Evolutionary conservation across 2,797 vertebrate species (phyloP), one percentile per base, ranked within the genome.

Genomic region (Clarias platycephalus): DNA sequence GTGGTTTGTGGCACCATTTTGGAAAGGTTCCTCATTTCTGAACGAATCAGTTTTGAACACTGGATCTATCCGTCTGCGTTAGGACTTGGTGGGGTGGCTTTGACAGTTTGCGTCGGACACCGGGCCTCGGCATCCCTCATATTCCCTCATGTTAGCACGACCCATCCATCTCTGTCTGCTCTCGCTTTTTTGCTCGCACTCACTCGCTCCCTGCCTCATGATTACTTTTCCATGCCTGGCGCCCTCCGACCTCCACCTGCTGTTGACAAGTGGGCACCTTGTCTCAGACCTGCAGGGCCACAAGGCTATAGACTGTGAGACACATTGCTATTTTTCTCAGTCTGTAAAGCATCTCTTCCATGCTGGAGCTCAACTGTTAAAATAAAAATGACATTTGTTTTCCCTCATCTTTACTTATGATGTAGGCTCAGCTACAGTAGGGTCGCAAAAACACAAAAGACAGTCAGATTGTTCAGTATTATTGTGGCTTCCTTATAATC

Each of bases 101-200:
- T 93, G 91, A 87, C 88, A 89, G 90, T 86, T 90, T 53, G 88
- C 66, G 74, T 85, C 80, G 66, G 72, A 77, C 58, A 63, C 84
- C 82, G 85, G 77, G 74, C 80, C 79, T 78, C 74, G 77, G 83
- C 81, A 83, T 53, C 83, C 91, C 89, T 89, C 90, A 90, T 84
- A 89, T 91, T 82, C 82, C 88, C 80, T 86, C 86, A 63, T 90
- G 85, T 93, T 92, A 91, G 92, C 93, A 87, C 44, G 74, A 87
- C 87, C 90, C 92, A 94, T 95, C 93, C 92, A 91, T 95, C 94
- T 94, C 85, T 92, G 93, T 94, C 93, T 90, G 88, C 74, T 88
- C 88, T 90, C 5, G 49, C 31, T 31, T 26, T 76, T 83, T 28
- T 67, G 37, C 60, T 76, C 44, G 67, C 67, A 37, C 80, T 83